phyloP scores from a whole-genome alignment of 2,888 invertebrate genomes.

The Clunio marinus region DNA sequence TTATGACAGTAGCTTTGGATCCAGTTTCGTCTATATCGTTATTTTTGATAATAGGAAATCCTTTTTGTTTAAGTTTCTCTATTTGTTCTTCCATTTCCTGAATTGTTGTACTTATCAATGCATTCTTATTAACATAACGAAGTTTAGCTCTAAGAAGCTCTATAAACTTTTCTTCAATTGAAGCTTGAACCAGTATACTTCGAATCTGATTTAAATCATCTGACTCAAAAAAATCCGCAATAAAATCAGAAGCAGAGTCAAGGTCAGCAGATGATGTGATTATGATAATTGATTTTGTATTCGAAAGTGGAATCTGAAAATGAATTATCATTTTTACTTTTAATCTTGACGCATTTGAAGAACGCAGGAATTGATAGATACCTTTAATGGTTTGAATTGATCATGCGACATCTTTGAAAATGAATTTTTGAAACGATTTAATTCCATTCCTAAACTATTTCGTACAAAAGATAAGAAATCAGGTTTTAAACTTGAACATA shows the following conservation, averaged over 20 bases:
- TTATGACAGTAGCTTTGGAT: neutral
- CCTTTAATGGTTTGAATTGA: too few relatives aligned
- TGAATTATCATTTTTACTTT: too few relatives aligned
- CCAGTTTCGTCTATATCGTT: neutral
- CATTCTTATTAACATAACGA: neutral
- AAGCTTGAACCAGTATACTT: constrained; percentile 12
- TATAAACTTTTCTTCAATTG: neutral
- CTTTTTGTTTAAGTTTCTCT: neutral
- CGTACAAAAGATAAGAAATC: too few relatives aligned
- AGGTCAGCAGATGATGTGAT: constrained; percentile 17
- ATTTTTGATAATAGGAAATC: constrained; percentile 19
- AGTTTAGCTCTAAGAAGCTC: neutral
- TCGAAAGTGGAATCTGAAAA: neutral
- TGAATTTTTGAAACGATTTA: too few relatives aligned
- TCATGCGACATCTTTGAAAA: too few relatives aligned
- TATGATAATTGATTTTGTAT: constrained; percentile 17
- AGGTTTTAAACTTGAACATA: too few relatives aligned
- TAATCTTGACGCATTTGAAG: too few relatives aligned
- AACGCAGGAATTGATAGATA: too few relatives aligned
- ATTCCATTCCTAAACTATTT: too few relatives aligned
- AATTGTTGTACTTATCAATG: neutral
- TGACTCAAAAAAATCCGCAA: neutral
- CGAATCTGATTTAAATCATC: neutral
- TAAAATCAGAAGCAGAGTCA: constrained; percentile 22
- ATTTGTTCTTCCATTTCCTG: neutral